Evolutionary conservation across 64 coral and sea anemone species (phyloP).

Genomic region (Actinia equina): DNA sequence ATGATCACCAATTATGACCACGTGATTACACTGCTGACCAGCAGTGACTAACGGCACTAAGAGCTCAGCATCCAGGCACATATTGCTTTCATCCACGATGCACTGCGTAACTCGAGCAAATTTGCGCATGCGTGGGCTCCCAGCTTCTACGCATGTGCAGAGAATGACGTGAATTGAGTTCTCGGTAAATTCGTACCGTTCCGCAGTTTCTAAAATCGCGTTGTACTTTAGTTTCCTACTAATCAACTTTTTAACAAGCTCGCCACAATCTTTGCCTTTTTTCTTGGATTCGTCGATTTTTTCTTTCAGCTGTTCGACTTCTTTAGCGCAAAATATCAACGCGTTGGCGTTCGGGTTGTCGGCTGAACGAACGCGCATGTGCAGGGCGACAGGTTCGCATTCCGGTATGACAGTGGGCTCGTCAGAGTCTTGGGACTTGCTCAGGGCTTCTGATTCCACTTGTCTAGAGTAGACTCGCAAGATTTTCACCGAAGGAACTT

Average conservation of each 20-base stretch:
- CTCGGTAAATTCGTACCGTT: slow-evolving; percentile 64
- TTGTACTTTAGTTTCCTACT: slow-evolving; percentile 17
- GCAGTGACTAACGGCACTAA: slow-evolving; percentile 63
- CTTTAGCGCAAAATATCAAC: slow-evolving; percentile 26
- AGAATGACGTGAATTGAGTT: slow-evolving; percentile 70
- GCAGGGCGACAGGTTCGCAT: slow-evolving; percentile 60
- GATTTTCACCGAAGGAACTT: slow-evolving; percentile 38
- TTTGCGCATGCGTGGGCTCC: slow-evolving; percentile 59
- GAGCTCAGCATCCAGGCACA: slow-evolving; percentile 78
- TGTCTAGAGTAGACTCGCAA: slow-evolving; percentile 73
- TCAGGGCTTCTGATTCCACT: slow-evolving; percentile 57
- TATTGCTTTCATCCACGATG: slow-evolving; percentile 87
- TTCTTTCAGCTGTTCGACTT: slow-evolving; percentile 34
- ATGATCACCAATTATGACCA: slow-evolving; percentile 81
- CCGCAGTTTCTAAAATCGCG: slow-evolving; percentile 60
- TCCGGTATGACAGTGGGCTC: slow-evolving; percentile 23
- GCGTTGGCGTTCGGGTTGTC: slow-evolving; percentile 59
- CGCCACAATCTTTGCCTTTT: background rate
- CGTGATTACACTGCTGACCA: slow-evolving; percentile 56
- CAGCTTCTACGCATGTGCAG: slow-evolving; percentile 86
- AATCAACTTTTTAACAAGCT: background rate
- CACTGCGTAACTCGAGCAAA: slow-evolving; percentile 58
- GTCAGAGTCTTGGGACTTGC: slow-evolving; percentile 27
- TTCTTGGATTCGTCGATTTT: background rate
- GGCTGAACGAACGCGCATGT: slow-evolving; percentile 53